Base-by-base conservation (phyloP, 2,888 invertebrate species). In the Ennomos erosarius region DNA sequence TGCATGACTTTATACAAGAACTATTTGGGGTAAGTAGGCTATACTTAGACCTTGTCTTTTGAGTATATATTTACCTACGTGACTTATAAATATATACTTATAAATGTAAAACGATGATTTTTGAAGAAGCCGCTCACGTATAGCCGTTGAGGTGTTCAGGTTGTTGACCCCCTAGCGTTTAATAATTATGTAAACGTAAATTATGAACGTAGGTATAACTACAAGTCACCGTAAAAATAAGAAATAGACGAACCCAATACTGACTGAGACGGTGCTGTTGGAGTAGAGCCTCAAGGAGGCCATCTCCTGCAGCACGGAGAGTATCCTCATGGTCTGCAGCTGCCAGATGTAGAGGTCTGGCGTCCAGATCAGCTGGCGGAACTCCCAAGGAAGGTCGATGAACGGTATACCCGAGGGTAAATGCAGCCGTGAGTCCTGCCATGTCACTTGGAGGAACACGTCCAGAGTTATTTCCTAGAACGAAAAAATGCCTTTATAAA, bases 311-410 rank as follows among this genome's bases (percentile, higher is more conserved):
- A 94, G 93, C 62, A 94, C 91, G 48, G 93, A 93, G 51, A 94
- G 86, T 55, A 94, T 93, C 77, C 90, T 88, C 94, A 94, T 94
- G 59, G 94, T 94, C 74, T 94, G 90, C 61, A 94, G 86, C 79
- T 94, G 94, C 84, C 94, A 88, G 81, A 94, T 94, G 87, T 94
- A 94, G 58, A 94, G 90, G 84, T 94, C 94, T 61, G 94, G 94
- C 59, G 93, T 93, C 94, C 94, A 94, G 76, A 94, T 88, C 62
- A 94, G 89, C 74, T 94, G 90, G 26, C 88, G 85, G 77, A 94
- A 94, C 76, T 93, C 93, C 94, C 94, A 94, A 34, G 94, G 94
- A 44, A 94, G 90, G 81, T 94, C 94, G 45, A 94, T 88, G 82
- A 93, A 94, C 10, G 84, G 80, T 70, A 80, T 82, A 38, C 87